These are phyloP conservation scores for Pan paniscus DNA, from an alignment of 2,113 vertebrate genomes.

Conservation along the genomic window DNA sequence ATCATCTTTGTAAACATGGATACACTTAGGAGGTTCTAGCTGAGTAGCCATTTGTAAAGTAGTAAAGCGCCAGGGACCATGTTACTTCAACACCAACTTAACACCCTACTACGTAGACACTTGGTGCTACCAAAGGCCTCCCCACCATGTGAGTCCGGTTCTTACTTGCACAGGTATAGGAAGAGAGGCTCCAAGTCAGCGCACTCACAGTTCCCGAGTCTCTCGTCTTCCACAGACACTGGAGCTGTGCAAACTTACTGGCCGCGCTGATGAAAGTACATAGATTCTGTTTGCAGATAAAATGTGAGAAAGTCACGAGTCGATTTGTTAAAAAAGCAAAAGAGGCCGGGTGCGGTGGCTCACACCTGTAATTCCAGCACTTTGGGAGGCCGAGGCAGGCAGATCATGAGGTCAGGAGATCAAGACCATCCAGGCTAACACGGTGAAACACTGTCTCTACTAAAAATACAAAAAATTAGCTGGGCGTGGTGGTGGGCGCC, in stretches of 20 bases:
- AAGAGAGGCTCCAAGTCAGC: conserved; percentile 91
- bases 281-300: conserved; percentile 86
- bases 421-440: too few species aligned
- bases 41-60: background rate
- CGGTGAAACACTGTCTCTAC: too few species aligned
- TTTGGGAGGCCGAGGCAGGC: too few species aligned
- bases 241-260: conserved; percentile 94
- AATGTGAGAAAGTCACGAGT: background rate
- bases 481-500: too few species aligned
- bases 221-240: conserved; percentile 88
- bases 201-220: conserved; percentile 90
- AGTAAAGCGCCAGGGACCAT: background rate
- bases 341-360: background rate
- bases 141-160: accelerated
- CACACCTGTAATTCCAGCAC: too few species aligned
- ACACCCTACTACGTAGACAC: background rate
- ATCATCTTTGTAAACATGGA: background rate
- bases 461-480: too few species aligned
- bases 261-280: conserved; percentile 91
- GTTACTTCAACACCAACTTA: too few species aligned
- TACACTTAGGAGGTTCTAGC: background rate
- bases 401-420: too few species aligned
- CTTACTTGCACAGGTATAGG: conserved; percentile 91
- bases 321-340: too few species aligned
- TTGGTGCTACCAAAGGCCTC: accelerated